Percentiles rank a stretch among this genome's conserved stretches.
phyloP scores from a whole-genome alignment of 2,888 invertebrate species.

The Heliconius erato region DNA sequence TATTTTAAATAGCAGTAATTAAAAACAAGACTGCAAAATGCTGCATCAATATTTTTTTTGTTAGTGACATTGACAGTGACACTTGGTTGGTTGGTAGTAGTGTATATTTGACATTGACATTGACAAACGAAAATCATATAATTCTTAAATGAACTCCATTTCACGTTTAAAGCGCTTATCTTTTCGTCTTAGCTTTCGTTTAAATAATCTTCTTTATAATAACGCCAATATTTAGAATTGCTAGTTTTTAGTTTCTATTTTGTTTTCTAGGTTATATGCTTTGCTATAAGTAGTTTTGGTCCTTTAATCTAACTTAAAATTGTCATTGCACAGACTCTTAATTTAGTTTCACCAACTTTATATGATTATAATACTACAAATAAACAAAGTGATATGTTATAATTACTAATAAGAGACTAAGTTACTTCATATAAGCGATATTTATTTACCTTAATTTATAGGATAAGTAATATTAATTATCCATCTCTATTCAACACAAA shows the following conservation, averaged over 20 bases:
- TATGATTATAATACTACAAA: too few relatives aligned
- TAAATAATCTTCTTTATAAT: too few relatives aligned
- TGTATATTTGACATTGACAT: slow-evolving; percentile 21
- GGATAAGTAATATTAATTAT: not conserved
- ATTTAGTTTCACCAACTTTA: too few relatives aligned
- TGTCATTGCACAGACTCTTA: too few relatives aligned
- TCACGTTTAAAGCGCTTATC: not conserved
- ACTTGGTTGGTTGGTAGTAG: not conserved
- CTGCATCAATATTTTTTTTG: slow-evolving; percentile 46
- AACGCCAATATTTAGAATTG: too few relatives aligned
- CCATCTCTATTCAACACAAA: slow-evolving; percentile 4
- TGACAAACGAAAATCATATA: too few relatives aligned
- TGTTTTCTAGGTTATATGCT: too few relatives aligned
- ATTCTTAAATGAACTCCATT: not conserved
- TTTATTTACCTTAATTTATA: not conserved
- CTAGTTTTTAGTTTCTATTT: too few relatives aligned
- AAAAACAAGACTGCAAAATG: slow-evolving; percentile 30
- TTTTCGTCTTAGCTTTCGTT: not conserved
- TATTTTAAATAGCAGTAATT: slow-evolving; percentile 18
- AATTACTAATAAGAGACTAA: not conserved
- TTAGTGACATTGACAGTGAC: slow-evolving; percentile 37
- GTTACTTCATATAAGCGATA: not conserved
- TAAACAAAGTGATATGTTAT: not conserved
- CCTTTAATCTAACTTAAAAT: too few relatives aligned
- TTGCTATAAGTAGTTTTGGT: too few relatives aligned